A percentile compares a stretch with the other conserved stretches of the same genome.
These are phyloP conservation scores for Resseliella maxima DNA, from an alignment of 2,888 invertebrate genomes.

Conservation along the genomic window DNA sequence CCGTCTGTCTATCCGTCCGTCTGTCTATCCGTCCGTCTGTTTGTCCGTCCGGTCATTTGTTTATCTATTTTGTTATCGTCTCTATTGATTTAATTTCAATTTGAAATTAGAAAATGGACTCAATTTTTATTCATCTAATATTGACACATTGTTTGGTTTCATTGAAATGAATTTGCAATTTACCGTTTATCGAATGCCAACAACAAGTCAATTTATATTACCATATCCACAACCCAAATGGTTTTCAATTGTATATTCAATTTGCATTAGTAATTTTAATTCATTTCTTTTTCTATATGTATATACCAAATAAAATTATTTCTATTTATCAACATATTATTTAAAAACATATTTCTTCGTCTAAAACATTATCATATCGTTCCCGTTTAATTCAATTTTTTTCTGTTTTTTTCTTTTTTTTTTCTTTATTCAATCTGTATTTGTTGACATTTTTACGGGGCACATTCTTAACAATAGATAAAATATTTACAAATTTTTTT, in stretches of 20 bases:
- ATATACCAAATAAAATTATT: background rate
- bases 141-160: slow-evolving; percentile 20
- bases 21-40: too few relatives aligned
- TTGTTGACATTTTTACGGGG: too few relatives aligned
- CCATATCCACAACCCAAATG: background rate
- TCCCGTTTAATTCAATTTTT: background rate
- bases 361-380: background rate
- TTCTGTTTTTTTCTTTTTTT: too few relatives aligned
- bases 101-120: background rate
- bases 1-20: too few relatives aligned
- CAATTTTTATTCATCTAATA: background rate
- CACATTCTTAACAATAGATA: too few relatives aligned
- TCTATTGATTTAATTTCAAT: background rate
- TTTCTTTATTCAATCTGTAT: too few relatives aligned
- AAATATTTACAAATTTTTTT: too few relatives aligned
- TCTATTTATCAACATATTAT: background rate
- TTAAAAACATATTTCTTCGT: background rate
- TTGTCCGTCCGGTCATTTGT: too few relatives aligned
- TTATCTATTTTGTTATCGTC: too few relatives aligned
- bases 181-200: slow-evolving; percentile 5
- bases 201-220: background rate
- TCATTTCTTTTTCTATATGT: background rate
- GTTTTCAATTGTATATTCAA: background rate
- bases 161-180: background rate
- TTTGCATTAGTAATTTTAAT: too few relatives aligned